A percentile compares a stretch with the other conserved stretches of the same genome.
phyloP scores from a whole-genome alignment of 64 coral and sea anemone species.

The Exaiptasia diaphana region DNA sequence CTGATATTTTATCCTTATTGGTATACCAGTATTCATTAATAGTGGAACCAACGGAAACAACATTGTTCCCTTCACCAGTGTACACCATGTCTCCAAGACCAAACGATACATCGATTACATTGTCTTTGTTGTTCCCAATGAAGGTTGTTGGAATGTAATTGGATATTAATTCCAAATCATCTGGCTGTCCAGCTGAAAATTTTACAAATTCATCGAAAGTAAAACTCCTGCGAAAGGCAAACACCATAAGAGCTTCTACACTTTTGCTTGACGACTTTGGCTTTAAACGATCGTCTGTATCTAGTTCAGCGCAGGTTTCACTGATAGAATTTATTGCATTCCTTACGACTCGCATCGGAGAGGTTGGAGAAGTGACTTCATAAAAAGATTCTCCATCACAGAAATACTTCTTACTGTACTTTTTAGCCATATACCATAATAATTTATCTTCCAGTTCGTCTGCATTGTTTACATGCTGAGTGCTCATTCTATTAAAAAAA shows the following conservation, averaged over 20 bases:
- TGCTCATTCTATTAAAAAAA: no score
- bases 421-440: no score
- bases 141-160: slow-evolving; percentile 6
- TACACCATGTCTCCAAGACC: slow-evolving; percentile 9
- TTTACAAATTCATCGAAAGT: slow-evolving; percentile 1
- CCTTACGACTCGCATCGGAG: no score
- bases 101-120: slow-evolving; percentile 13
- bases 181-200: not conserved
- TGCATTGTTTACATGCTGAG: no score
- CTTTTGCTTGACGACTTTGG: not conserved
- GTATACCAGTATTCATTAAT: not conserved
- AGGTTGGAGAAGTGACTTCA: no score
- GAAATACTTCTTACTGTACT: no score
- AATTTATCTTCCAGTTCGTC: no score
- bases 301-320: no score
- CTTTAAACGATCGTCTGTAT: no score
- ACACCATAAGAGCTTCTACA: not conserved
- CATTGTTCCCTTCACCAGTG: slow-evolving; percentile 5
- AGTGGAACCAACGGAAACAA: slow-evolving; percentile 6
- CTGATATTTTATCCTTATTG: not conserved
- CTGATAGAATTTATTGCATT: no score
- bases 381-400: no score
- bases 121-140: not conserved
- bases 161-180: not conserved
- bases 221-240: slow-evolving; percentile 6